Evolutionary conservation across 1,140 invertebrate species (phyloP).

Genomic region (Hylaeus volcanicus): DNA sequence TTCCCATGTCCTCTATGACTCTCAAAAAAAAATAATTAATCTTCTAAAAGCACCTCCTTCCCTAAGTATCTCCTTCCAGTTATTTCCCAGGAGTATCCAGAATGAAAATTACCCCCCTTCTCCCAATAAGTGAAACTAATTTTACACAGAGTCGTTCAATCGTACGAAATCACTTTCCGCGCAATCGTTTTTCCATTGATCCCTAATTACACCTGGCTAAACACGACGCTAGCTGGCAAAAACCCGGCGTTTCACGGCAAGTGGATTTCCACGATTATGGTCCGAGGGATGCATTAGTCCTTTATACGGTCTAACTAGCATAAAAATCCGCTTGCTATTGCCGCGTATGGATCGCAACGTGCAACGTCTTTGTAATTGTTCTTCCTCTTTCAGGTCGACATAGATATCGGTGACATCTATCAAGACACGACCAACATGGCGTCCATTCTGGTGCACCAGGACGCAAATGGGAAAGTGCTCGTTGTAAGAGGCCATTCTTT

Average conservation of each 20-base stretch:
- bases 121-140: too few relatives aligned
- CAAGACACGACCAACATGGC: constrained; percentile 92
- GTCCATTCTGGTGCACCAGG: constrained; percentile 90
- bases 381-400: constrained; percentile 80
- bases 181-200: not conserved
- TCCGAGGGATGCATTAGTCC: constrained; percentile 1
- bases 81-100: too few relatives aligned
- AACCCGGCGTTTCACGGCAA: not conserved
- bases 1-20: too few relatives aligned
- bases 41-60: too few relatives aligned
- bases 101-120: too few relatives aligned
- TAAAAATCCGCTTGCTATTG: not conserved
- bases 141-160: too few relatives aligned
- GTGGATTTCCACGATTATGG: not conserved
- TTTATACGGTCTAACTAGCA: constrained; percentile 5
- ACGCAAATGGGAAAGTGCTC: constrained; percentile 87
- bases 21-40: too few relatives aligned
- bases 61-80: too few relatives aligned
- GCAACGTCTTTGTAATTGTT: constrained; percentile 25
- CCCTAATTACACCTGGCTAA: not conserved
- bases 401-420: constrained; percentile 90
- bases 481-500: constrained; percentile 86
- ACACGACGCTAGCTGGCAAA: not conserved
- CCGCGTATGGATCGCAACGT: not conserved
- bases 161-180: not conserved